phyloP scores from a whole-genome alignment of 2,888 invertebrate genomes.

The Brenthis daphne region DNA sequence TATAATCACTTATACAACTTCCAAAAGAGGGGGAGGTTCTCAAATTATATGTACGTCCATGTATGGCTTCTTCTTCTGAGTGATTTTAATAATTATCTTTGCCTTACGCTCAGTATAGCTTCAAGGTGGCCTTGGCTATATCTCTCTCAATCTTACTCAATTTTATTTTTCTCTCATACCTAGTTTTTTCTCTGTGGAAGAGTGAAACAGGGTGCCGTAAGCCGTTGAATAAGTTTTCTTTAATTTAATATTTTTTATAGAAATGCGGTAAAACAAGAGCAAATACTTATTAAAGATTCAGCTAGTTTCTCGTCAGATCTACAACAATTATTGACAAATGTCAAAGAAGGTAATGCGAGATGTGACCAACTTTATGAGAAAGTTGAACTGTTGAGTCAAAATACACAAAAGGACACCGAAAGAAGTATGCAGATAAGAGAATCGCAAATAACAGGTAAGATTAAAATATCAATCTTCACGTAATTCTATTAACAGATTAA shows the following conservation, averaged over 20 bases:
- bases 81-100: too few relatives aligned
- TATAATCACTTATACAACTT: too few relatives aligned
- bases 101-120: too few relatives aligned
- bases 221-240: constrained; percentile 2
- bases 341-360: constrained; percentile 72
- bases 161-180: too few relatives aligned
- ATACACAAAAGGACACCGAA: constrained; percentile 70
- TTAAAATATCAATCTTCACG: neutral
- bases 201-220: too few relatives aligned
- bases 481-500: neutral
- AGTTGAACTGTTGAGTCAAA: constrained; percentile 69
- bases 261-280: constrained; percentile 79
- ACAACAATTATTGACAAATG: constrained; percentile 69
- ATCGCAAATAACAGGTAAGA: constrained; percentile 77
- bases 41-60: too few relatives aligned
- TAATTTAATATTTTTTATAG: constrained; percentile 49
- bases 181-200: too few relatives aligned
- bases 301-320: constrained; percentile 76
- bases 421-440: constrained; percentile 78
- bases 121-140: too few relatives aligned
- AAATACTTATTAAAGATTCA: constrained; percentile 74
- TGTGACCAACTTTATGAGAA: constrained; percentile 73
- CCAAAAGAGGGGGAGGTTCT: too few relatives aligned
- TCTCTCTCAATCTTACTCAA: too few relatives aligned
- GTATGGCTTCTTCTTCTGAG: too few relatives aligned